Base-by-base conservation (phyloP, 2,113 vertebrate species). In the Crotalus viridis region DNA sequence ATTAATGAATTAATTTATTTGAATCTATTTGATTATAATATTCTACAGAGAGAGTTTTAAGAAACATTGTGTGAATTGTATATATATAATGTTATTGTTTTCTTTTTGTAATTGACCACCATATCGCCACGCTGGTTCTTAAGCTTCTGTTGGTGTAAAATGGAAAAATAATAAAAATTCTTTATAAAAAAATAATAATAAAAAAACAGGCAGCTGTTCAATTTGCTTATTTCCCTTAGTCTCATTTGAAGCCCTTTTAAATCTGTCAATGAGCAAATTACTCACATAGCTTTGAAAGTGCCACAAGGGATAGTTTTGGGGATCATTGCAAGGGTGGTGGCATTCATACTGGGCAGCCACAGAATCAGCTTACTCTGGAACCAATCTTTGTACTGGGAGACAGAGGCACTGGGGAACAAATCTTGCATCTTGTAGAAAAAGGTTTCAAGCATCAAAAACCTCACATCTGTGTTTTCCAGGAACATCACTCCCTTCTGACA, bases 251-350 rank as follows among this genome's bases (percentile, higher is more conserved):
- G 46, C 19, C 33, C 17, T 39, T 33, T 51, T 61, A 33, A 15
- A 39, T 22, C 19, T 48, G 5, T 3, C 51, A 22, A 46, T 28
- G 24, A 26, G 5, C 6, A 15, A 69, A 69, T 69, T 86, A 89
- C 95, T 95, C 89, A 95, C 96, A 96, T 91, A 26, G 87, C 59
- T 91, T 95, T 94, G 59, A 93, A 96, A 61, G 69, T 52, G 0
- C 54, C 43, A 28, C 96, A 96, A 12, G 90, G 87, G 4, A 96
- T 39, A 10, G 85, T 94, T 15, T 33, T 57, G 17, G 96, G 95
- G 55, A 96, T 94, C 15, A 39, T 43, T 3, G 87, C 57, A 39
- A 96, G 91, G 19, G 92, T 93, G 9, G 81, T 87, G 33, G 89
- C 93, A 3, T 93, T 96, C 69, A 96, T 61, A 56, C 95, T 94